Base-by-base conservation (phyloP, 1,140 invertebrate species). In the Drosophila parabipectinata region DNA sequence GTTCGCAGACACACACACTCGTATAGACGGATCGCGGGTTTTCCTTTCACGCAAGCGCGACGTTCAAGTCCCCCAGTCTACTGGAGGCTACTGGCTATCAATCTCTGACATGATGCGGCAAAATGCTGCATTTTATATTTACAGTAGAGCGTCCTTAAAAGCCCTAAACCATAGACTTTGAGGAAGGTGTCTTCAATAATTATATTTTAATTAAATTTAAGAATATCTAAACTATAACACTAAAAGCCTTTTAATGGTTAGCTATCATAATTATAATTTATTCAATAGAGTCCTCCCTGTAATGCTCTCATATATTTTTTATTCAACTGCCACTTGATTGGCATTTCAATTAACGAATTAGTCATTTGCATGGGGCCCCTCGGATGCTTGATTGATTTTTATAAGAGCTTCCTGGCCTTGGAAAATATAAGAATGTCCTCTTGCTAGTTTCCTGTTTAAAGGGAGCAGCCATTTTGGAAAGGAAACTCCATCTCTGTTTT, bases 341-440 rank as follows among this genome's bases (percentile, higher is more conserved):
- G 67, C 79, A 80, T 71, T 77, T 67, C 78, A 80, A 80, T 82
- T 74, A 80, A 72, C 72, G 67, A 72, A 83, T 83, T 59, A 51
- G 63, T 76, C 58, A 77, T 69, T 81, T 81, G 78, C 76, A 71
- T 78, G 63, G 44, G n/a, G 55, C 45, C 26, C 37, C 21, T 55
- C 48, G 32, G 8, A 51, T 55, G 28, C 37, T 68, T 64, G 44
- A 24, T 62, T 66, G 48, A 67, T 73, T 63, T 57, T 24, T 61
- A 21, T 30, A 44, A 61, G 58, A 44, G 37, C 24, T 61, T 53
- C 34, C 48, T 53, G 58, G 50, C 32, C 18, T 10, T 37, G n/a
- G n/a, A 10, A 24, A 15, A 18, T 4, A 15, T 18, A 21, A 48
- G n/a, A 15, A n/a, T 15, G 7, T 50, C 37, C 15, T 18, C 18